Evolutionary conservation across 1,140 invertebrate species (phyloP), one percentile per base, ranked within the genome.

Genomic region (Dinothrombium tinctorium): DNA sequence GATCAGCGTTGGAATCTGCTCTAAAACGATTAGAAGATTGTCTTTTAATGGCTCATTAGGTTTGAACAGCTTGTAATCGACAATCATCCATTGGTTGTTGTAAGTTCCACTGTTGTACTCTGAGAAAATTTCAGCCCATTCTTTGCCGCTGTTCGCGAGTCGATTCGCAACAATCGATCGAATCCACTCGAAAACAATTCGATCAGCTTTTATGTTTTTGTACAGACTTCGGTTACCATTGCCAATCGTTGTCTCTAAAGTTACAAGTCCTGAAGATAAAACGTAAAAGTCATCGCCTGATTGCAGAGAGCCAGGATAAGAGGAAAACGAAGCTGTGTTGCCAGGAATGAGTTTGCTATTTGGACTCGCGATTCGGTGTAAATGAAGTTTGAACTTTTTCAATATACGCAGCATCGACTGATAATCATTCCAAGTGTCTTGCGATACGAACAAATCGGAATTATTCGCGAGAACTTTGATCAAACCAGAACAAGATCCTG

Each of bases 211-310:
- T 2, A 77, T 56, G 47, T 64, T 55, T 28, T 61, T 54, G 59
- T 66, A 75, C 6, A 76, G 57, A 17, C 61, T 58, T 2, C 58
- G 43, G 54, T 79, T 77, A 51, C 58, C 64, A 56, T 77, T 76
- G 2, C 67, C 68, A 45, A 76, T 74, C 4, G 74, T 78, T 20
- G 76, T 79, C 60, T 80, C 76, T 38, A 68, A 58, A 0, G 64
- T 53, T 50, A 72, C 66, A 52, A 78, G 53, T 8, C 73, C 72
- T 29, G 71, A 64, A 8, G 66, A 68, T 22, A 66, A 58, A 8
- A 72, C 54, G 53, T 87, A 89, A 56, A 76, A 86, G 51, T 90
- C 84, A 56, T 92, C 84, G 33, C 75, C 72, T 22, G 83, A 89
- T 25, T 72, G 73, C 1, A 92, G 52, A 1, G 74, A 68, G 12